Percentiles rank a stretch among this genome's conserved stretches.
Evolutionary conservation across 1,140 invertebrate genomes (phyloP).

Genomic region (Drosophila ohnishii): DNA sequence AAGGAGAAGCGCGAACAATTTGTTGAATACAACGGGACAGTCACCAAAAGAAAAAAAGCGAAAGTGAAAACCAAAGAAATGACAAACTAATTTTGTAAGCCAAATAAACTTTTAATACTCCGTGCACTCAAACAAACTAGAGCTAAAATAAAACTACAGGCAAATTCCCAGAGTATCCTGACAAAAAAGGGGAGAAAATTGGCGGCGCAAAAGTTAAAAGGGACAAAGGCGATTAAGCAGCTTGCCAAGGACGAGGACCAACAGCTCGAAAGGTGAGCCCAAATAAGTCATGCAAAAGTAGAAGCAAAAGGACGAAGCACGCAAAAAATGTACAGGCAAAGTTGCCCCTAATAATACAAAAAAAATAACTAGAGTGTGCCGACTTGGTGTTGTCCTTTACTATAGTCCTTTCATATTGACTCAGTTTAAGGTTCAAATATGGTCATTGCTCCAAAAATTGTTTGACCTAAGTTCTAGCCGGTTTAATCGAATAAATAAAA

Average conservation of each 20-base stretch:
- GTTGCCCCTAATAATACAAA: conserved; percentile 44
- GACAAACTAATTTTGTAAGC: conserved; percentile 23
- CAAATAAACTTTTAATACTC: conserved; percentile 23
- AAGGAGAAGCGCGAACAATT: conserved; percentile 72
- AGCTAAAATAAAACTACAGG: conserved; percentile 55
- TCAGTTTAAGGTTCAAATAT: not conserved
- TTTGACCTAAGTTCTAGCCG: no score
- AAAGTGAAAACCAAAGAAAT: conserved; percentile 64
- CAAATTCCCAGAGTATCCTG: conserved; percentile 36
- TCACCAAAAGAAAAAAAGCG: conserved; percentile 36
- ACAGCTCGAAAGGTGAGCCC: conserved; percentile 67
- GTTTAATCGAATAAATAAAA: no score
- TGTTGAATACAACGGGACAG: conserved; percentile 66
- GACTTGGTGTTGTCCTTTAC: not conserved
- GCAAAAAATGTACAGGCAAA: conserved; percentile 48
- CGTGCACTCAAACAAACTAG: conserved; percentile 36
- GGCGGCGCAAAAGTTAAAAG: conserved; percentile 79
- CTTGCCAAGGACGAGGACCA: conserved; percentile 52
- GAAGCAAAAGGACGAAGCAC: conserved; percentile 35
- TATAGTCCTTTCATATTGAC: no score
- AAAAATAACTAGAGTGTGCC: not conserved
- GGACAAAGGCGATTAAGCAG: conserved; percentile 76
- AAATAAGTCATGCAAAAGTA: conserved; percentile 76
- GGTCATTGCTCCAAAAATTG: not conserved
- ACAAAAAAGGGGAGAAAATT: conserved; percentile 61